These are phyloP conservation scores for Pandemis corylana DNA, from an alignment of 2,888 invertebrate genomes.

Conservation along the genomic window DNA sequence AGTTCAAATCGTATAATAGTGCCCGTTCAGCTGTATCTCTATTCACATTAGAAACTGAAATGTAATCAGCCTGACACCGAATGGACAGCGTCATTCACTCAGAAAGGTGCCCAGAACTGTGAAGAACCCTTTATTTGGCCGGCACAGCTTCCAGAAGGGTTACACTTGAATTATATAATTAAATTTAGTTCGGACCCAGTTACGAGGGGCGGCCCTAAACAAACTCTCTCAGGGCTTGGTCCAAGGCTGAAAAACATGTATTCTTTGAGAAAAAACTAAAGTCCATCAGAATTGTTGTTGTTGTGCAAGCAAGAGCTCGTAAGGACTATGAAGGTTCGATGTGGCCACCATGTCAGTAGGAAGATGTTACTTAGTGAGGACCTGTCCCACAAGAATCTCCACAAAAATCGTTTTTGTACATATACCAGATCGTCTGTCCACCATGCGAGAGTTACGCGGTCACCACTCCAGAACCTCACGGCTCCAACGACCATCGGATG, in stretches of 20 bases:
- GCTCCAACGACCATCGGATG: too few relatives aligned
- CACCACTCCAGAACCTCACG: too few relatives aligned
- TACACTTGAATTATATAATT: constrained; percentile 55
- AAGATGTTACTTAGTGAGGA: too few relatives aligned
- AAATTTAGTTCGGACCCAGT: constrained; percentile 63
- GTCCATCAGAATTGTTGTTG: neutral
- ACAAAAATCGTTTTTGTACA: too few relatives aligned
- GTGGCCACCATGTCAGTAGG: too few relatives aligned
- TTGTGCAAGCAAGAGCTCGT: too few relatives aligned
- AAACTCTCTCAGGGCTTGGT: constrained; percentile 59
- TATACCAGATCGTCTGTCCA: too few relatives aligned
- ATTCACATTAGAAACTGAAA: neutral
- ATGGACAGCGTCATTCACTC: constrained; percentile 7
- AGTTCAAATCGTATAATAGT: neutral
- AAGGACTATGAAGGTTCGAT: too few relatives aligned
- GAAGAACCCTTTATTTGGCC: constrained; percentile 31
- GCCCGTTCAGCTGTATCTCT: neutral
- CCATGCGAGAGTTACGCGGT: too few relatives aligned
- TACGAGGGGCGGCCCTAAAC: constrained; percentile 61
- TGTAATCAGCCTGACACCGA: constrained; percentile 11
- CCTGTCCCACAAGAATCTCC: too few relatives aligned
- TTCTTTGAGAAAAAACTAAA: neutral
- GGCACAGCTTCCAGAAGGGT: constrained; percentile 32
- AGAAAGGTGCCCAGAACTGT: constrained; percentile 24
- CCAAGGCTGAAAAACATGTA: constrained; percentile 34